These are phyloP conservation scores for Falco novaeseelandiae DNA, from an alignment of 2,797 vertebrate species.

Conservation along the genomic window DNA sequence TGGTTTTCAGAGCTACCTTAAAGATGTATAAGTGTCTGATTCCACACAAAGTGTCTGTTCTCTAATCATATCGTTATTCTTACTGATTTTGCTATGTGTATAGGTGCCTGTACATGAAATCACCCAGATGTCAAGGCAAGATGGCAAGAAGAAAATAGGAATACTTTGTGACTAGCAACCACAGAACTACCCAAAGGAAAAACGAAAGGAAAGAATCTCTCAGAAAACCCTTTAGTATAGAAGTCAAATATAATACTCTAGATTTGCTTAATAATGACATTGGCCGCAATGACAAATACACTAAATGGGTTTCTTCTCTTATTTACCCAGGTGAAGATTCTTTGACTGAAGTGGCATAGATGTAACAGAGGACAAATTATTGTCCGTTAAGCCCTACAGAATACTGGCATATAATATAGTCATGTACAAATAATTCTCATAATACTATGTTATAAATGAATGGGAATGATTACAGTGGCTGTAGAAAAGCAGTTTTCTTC, in stretches of 20 bases:
- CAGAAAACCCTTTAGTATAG: not conserved
- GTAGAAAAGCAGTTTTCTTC: not conserved
- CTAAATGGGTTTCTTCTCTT: not conserved
- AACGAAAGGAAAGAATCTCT: not conserved
- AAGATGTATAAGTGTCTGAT: not conserved
- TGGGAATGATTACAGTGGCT: not conserved
- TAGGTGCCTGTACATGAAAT: not conserved
- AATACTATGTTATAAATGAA: not conserved
- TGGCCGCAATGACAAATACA: not conserved
- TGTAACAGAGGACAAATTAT: not conserved
- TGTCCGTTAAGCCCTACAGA: not conserved
- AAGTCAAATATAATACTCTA: not conserved
- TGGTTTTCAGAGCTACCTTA: not conserved
- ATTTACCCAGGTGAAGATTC: not conserved
- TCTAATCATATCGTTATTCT: not conserved
- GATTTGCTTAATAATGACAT: not conserved
- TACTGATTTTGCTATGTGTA: not conserved
- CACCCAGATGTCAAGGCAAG: not conserved
- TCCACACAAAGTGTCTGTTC: not conserved
- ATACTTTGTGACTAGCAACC: not conserved
- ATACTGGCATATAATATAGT: not conserved
- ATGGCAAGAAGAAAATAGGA: not conserved
- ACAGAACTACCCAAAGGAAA: not conserved
- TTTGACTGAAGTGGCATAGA: not conserved
- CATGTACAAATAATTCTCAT: not conserved